Conservation (phyloP, 2,797 vertebrate genomes). For the Etheostoma nigrum region DNA sequence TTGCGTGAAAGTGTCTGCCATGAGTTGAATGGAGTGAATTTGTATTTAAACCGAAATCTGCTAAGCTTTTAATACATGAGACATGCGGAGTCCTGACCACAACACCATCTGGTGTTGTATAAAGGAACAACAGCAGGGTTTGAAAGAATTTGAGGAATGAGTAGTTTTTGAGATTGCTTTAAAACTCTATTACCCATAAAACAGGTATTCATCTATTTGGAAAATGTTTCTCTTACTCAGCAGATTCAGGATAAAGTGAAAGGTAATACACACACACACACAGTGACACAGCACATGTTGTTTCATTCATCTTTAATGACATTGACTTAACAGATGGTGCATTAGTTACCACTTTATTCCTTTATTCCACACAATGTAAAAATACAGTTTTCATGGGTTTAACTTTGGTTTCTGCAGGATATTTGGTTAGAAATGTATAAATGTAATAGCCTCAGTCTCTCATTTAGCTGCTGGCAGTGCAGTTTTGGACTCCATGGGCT, state of each 20-base stretch:
- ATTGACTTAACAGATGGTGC: conserved; percentile 38
- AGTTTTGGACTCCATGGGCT: background rate
- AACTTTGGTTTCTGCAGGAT: conserved; percentile 13
- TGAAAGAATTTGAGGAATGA: background rate
- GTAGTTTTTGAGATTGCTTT: no score
- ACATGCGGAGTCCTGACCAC: no score
- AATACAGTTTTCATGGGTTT: conserved; percentile 20
- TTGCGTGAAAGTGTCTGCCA: no score
- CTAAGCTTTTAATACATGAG: no score
- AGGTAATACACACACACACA: conserved; percentile 8
- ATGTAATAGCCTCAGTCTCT: conserved; percentile 1
- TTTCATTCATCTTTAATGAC: conserved; percentile 69
- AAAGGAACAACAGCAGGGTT: background rate
- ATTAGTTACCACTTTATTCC: conserved; percentile 19
- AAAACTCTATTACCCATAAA: background rate
- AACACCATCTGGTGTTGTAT: no score
- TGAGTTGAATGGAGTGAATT: no score
- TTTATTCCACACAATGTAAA: conserved; percentile 26
- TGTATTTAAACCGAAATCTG: no score
- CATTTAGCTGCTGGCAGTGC: background rate
- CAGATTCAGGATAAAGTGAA: background rate
- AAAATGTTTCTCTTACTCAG: no score
- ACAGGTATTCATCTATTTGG: no score
- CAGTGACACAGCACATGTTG: background rate
- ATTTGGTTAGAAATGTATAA: background rate